Conservation (phyloP, 2,888 invertebrate genomes). For the Timandra comae region DNA sequence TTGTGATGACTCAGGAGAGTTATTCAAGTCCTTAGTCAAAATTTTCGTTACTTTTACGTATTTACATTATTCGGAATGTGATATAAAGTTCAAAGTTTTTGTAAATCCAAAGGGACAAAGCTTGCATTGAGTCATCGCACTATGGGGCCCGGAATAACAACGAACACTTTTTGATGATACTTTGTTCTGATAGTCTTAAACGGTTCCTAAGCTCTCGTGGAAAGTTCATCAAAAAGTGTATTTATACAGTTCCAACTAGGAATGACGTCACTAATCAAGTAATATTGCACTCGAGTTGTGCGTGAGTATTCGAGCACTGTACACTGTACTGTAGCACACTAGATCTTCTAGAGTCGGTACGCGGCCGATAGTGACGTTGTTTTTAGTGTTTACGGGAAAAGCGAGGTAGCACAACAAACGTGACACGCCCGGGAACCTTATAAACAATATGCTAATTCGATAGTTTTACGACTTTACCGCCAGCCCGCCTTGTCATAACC, state of each 20-base stretch:
- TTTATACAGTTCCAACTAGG: constrained; percentile 3
- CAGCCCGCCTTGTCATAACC: too few species aligned
- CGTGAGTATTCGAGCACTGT: too few species aligned
- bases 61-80: constrained; percentile 30
- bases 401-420: constrained; percentile 14
- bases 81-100: constrained; percentile 23
- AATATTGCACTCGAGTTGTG: constrained; percentile 4
- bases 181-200: not conserved
- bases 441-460: too few species aligned
- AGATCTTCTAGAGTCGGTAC: not conserved
- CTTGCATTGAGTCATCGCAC: constrained; percentile 77
- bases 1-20: constrained; percentile 74
- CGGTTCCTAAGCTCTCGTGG: too few species aligned
- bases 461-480: too few species aligned
- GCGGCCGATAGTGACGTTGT: not conserved
- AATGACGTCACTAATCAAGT: constrained; percentile 8
- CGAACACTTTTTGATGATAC: constrained; percentile 31
- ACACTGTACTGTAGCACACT: not conserved
- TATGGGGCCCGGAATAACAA: constrained; percentile 55
- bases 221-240: constrained; percentile 11
- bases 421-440: constrained; percentile 19
- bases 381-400: not conserved
- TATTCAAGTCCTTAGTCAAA: constrained; percentile 39
- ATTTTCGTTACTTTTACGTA: constrained; percentile 29
- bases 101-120: constrained; percentile 67